phyloP scores from a whole-genome alignment of 2,797 vertebrate species.

The Lagorchestes hirsutus region DNA sequence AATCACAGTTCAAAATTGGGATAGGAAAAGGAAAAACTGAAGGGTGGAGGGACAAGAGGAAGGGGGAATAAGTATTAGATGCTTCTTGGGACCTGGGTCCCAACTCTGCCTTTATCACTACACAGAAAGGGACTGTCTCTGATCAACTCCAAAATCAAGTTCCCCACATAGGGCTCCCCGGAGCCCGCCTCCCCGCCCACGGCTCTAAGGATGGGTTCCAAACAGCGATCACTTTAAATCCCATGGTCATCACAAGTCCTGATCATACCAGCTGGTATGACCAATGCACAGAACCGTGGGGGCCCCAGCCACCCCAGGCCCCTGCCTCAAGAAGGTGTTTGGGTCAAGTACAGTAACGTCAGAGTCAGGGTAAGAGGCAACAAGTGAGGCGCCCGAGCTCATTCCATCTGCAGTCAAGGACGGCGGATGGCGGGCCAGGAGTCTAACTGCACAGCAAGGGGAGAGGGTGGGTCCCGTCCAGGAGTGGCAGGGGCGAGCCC shows the following conservation, averaged over 20 bases:
- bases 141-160: slow-evolving; percentile 67
- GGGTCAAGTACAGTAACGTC: not conserved
- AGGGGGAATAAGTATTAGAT: slow-evolving; percentile 56
- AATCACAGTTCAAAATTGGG: slow-evolving; percentile 67
- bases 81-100: slow-evolving; percentile 60
- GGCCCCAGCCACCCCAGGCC: slow-evolving; percentile 16
- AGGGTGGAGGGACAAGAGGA: slow-evolving; percentile 56
- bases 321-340: slow-evolving; percentile 23
- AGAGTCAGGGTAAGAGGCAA: slow-evolving; percentile 28
- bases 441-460: slow-evolving; percentile 56
- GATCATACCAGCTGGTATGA: slow-evolving; percentile 73
- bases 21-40: not conserved
- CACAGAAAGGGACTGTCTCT: slow-evolving; percentile 59
- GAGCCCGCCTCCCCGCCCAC: slow-evolving; percentile 55
- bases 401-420: not conserved
- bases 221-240: slow-evolving; percentile 69
- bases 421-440: slow-evolving; percentile 40
- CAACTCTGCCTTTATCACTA: slow-evolving; percentile 68
- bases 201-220: slow-evolving; percentile 64
- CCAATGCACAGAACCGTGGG: slow-evolving; percentile 54
- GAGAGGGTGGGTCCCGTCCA: slow-evolving; percentile 44
- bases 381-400: slow-evolving; percentile 55
- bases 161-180: slow-evolving; percentile 49
- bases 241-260: slow-evolving; percentile 64
- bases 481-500: not conserved